Base-by-base conservation (phyloP, 64 coral and sea anemone genomes). In the Montipora cactus region DNA sequence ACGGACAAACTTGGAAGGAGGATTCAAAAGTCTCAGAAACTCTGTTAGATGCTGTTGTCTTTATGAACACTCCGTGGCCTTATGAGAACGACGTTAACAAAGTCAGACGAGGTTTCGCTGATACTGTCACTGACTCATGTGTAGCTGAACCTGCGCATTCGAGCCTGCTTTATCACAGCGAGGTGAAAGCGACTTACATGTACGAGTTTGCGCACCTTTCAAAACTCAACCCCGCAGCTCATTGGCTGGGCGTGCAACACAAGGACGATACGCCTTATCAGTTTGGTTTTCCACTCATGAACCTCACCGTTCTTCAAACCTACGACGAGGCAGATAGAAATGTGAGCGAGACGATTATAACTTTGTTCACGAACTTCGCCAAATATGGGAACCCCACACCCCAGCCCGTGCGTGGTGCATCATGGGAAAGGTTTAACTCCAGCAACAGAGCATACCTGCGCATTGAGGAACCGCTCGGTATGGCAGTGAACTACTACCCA, bases 341-440 rank as follows among this genome's bases (percentile, higher is more conserved):
- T 44, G 55, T 96, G 5, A 96, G 94, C 55, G 71, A 89, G 15
- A 83, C 59, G 15, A 68, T 93, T 12, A 93, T 96, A 19, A 82
- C 94, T 12, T 49, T 92, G 48, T 93, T 96, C 66, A 93, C 94
- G 55, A 96, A 96, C 49, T 96, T 96, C 62, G 94, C 94, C 52
- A 91, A 90, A 76, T 91, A 77, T 1, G 90, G 79, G 19, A 92
- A 96, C 74, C 94, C 94, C 14, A 96, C 90, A 13, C 69, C 62
- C 8, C 55, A 71, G 7, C 84, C 90, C 3, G 53, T 89, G 1
- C 9, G 18, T 8, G 84, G 84, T 13, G 77, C 64, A n/a, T 55
- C 21, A 25, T 93, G 90, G 94, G 13, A 45, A 44, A 48, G 14
- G 69, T 96, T 92, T 37, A 88, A 93, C 58, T 61, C 80, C 8